Base-by-base conservation (phyloP, 2,888 invertebrate species). In the Nomada ruficornis region DNA sequence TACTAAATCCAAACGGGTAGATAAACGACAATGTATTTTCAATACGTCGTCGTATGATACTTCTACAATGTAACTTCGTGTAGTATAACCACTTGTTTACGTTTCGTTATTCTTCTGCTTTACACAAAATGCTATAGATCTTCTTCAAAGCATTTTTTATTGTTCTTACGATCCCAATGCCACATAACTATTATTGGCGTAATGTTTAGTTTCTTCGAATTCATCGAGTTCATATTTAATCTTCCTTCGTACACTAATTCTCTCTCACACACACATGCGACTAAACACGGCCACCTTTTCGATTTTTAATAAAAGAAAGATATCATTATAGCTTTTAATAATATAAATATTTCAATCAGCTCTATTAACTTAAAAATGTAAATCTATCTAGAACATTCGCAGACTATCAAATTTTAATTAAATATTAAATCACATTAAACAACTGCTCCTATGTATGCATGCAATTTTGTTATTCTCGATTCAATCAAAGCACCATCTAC, bases 401-500 rank as follows among this genome's bases (percentile, higher is more conserved):
- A 15, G 3, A 3, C 4, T 7, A 3, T 26, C 26, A 29, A n/a
- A n/a, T 50, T 36, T 47, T 9, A 18, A 64, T 50, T 50, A 64
- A 64, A 64, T 52, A 47, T 29, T 18, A 64, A 13, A 64, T 64
- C 18, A 10, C 18, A 64, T 65, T n/a, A n/a, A 54, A 18, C n/a
- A 1, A 23, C 10, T 47, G 15, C 47, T 0, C 2, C 13, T 15
- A 13, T 47, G 47, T 13, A 47, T 20, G 7, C 23, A 63, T 47
- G 44, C 44, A 23, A 15, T 63, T 15, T 47, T 7, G 0, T 9
- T 20, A 42, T 57, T 0, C 23, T 18, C 4, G 54, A 11, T 57
- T 11, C 18, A 54, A 63, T 63, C 26, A 55, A 54, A 72, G 54
- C 72, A 63, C 72, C 72, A 63, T 63, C 72, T 72, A 54, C 23